phyloP scores from a whole-genome alignment of 2,113 vertebrate species.

The Naja naja region DNA sequence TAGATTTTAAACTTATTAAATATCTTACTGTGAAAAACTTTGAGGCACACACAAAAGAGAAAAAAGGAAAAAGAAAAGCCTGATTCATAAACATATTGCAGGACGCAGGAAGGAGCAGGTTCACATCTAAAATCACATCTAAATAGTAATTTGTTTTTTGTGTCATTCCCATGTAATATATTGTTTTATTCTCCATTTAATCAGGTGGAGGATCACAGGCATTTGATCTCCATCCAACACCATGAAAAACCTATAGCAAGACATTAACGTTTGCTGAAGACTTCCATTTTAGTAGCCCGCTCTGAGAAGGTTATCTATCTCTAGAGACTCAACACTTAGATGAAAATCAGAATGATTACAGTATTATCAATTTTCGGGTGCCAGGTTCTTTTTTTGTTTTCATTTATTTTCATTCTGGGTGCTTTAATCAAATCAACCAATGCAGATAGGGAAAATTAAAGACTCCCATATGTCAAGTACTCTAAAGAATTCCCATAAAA shows the following conservation, averaged over 20 bases:
- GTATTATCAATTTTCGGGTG: not conserved
- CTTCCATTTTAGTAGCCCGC: not conserved
- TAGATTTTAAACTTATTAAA: conserved; percentile 16
- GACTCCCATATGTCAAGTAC: not conserved
- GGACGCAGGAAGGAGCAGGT: not conserved
- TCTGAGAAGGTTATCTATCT: not conserved
- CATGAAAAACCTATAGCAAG: not conserved
- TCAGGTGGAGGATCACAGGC: not conserved
- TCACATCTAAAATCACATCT: not conserved
- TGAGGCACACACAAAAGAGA: not conserved
- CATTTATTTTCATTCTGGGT: not conserved
- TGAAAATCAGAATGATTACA: not conserved
- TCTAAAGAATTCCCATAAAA: not conserved
- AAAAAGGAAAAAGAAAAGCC: not conserved
- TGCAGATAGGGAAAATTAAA: not conserved
- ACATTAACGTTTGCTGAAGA: not conserved
- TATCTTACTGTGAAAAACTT: conserved; percentile 1
- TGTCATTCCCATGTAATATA: not conserved
- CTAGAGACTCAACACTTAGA: not conserved
- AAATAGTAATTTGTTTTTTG: not conserved
- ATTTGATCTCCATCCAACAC: not conserved
- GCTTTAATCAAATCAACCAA: not conserved
- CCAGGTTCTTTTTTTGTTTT: not conserved
- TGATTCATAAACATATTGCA: not conserved
- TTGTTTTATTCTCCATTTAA: not conserved